Evolutionary conservation across 2,113 vertebrate species (phyloP).

Genomic region (Lanius collurio): DNA sequence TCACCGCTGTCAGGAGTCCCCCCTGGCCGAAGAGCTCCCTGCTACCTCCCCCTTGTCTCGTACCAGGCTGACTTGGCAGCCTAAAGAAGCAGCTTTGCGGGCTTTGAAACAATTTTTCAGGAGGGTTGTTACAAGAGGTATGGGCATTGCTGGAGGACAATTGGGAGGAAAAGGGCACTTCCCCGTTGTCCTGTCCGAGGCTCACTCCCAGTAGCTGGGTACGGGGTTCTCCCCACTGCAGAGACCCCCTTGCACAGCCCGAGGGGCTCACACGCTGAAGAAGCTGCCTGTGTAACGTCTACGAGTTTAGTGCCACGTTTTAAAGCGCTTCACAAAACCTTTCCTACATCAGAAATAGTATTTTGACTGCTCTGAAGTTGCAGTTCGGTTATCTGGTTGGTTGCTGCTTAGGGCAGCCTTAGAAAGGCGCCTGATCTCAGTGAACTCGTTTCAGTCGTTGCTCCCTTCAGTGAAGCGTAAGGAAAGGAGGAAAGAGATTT

Average conservation of each 20-base stretch:
- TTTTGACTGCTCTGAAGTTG: neutral
- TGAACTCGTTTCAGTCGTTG: neutral
- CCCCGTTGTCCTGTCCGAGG: too few species aligned
- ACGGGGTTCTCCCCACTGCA: fast-evolving
- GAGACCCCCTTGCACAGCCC: too few species aligned
- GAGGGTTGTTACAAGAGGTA: neutral
- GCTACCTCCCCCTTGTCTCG: neutral
- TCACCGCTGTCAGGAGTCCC: fast-evolving
- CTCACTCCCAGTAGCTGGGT: neutral
- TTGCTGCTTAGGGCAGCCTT: neutral
- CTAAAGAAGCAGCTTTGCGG: too few species aligned
- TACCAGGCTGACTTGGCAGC: neutral
- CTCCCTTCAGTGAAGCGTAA: neutral
- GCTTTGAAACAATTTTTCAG: neutral
- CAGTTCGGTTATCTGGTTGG: neutral
- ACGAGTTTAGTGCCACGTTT: neutral
- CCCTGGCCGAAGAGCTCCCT: fast-evolving
- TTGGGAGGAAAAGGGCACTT: too few species aligned
- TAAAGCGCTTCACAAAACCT: neutral
- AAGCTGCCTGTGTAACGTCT: neutral
- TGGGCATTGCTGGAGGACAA: neutral
- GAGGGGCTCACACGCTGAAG: neutral
- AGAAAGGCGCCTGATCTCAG: neutral
- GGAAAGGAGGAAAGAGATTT: neutral
- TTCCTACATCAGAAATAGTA: neutral